Conservation (phyloP, 2,113 vertebrate species). For the Tinamus guttatus region DNA sequence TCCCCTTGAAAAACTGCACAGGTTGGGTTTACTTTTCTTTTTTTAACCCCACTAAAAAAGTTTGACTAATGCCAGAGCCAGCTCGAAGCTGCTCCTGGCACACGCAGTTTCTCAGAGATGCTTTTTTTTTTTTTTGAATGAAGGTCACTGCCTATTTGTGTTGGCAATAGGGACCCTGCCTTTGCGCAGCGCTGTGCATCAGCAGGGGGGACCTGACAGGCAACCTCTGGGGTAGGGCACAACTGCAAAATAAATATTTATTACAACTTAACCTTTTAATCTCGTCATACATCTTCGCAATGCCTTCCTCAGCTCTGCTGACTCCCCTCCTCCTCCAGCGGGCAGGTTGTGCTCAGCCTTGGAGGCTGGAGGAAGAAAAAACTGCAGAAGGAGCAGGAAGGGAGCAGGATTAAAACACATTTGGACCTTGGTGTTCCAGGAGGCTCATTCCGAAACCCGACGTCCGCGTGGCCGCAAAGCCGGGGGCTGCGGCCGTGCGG, state of each 20-base stretch:
- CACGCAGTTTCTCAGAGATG: background rate
- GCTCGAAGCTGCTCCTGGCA: background rate
- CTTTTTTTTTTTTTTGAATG: background rate
- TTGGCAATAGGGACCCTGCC: rapidly evolving
- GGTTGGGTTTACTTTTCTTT: background rate
- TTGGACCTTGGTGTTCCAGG: background rate
- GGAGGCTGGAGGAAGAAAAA: background rate
- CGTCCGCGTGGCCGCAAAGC: slow-evolving; percentile 39
- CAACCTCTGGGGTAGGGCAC: background rate
- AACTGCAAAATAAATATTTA: background rate
- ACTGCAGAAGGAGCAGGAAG: background rate
- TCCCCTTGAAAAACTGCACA: background rate
- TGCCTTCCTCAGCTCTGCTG: background rate
- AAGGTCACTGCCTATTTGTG: background rate
- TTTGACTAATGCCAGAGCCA: background rate
- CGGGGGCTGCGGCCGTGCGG: slow-evolving; percentile 18
- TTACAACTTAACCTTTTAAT: background rate
- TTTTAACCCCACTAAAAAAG: background rate
- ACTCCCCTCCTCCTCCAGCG: background rate
- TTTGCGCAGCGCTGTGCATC: background rate
- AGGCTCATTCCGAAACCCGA: background rate
- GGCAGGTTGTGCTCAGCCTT: background rate
- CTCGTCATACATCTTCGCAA: background rate
- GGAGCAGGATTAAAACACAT: background rate
- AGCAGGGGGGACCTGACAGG: background rate